Evolutionary conservation across 37 sponge, comb jelly and placozoan genomes (phyloP).

Genomic region (Ianthella basta): DNA sequence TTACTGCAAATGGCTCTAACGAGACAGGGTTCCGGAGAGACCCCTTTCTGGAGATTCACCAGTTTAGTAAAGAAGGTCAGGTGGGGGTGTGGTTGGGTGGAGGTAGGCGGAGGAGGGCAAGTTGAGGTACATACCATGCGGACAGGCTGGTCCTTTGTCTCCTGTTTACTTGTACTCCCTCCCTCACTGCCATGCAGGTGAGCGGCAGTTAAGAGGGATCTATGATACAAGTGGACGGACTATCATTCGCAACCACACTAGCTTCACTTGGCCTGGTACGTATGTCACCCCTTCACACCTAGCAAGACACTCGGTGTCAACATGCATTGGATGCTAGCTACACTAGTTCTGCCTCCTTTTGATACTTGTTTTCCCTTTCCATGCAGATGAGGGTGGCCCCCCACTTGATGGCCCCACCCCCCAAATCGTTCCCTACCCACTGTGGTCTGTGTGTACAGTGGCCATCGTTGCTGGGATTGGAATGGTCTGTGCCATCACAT

Average conservation of each 20-base stretch:
- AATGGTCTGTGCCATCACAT: not conserved
- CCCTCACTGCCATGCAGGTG: no score
- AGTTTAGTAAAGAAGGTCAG: not conserved
- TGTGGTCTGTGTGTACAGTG: not conserved
- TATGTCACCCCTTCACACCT: no score
- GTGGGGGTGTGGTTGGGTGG: not conserved
- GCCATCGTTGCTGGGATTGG: not conserved
- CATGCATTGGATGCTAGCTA: no score
- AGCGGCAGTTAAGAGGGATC: no score
- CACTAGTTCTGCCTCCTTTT: no score
- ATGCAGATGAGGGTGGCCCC: not conserved
- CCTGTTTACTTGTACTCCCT: no score
- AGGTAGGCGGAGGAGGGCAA: not conserved
- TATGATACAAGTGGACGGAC: no score
- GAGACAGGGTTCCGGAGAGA: slow-evolving; percentile 24
- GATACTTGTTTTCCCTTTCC: no score
- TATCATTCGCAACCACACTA: no score
- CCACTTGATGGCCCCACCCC: not conserved
- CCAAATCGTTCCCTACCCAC: not conserved
- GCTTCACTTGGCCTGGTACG: no score
- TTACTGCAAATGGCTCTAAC: not conserved
- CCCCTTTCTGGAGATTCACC: not conserved
- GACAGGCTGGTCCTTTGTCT: no score
- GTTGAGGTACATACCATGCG: slow-evolving; percentile 35
- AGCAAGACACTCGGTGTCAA: no score